phyloP scores from a whole-genome alignment of 2,888 invertebrate genomes.

The Andrena hattorfiana region DNA sequence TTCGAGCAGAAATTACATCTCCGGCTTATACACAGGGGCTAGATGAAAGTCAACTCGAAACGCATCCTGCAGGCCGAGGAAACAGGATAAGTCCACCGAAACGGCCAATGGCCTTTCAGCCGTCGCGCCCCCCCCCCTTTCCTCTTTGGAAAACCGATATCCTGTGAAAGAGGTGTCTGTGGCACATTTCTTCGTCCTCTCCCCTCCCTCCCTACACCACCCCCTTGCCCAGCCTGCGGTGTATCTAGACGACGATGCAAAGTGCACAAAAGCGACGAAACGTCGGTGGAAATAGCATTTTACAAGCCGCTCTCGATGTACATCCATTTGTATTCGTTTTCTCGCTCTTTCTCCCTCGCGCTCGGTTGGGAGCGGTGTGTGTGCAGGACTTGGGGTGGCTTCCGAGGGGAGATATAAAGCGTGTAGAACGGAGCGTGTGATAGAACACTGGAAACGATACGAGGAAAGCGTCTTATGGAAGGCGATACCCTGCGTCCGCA shows the following conservation, averaged over 20 bases:
- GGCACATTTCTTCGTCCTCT: constrained; percentile 55
- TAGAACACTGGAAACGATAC: constrained; percentile 31
- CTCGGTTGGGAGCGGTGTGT: background rate
- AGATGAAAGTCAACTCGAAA: constrained; percentile 52
- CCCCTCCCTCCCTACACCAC: background rate
- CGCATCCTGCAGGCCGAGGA: constrained; percentile 30
- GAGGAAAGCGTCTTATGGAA: constrained; percentile 38
- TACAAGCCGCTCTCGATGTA: constrained; percentile 52
- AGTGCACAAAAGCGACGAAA: constrained; percentile 53
- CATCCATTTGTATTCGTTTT: constrained; percentile 51
- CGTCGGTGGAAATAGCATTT: constrained; percentile 56
- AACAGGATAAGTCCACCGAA: constrained; percentile 64
- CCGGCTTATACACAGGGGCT: constrained; percentile 31
- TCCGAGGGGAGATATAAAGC: constrained; percentile 26
- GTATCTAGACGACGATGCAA: constrained; percentile 50
- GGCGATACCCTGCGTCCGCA: constrained; percentile 28
- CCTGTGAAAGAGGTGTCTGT: constrained; percentile 67
- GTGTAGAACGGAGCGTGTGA: constrained; percentile 2
- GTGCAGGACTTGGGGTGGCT: constrained; percentile 7
- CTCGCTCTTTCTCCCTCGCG: background rate
- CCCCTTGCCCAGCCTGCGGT: background rate
- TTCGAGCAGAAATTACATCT: constrained; percentile 51
- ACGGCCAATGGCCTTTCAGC: constrained; percentile 65
- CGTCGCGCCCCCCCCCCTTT: background rate
- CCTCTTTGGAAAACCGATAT: constrained; percentile 71